A percentile compares a stretch with the other conserved stretches of the same genome.
phyloP scores from a whole-genome alignment of 2,888 invertebrate genomes.

The Meteorus cinctellus region DNA sequence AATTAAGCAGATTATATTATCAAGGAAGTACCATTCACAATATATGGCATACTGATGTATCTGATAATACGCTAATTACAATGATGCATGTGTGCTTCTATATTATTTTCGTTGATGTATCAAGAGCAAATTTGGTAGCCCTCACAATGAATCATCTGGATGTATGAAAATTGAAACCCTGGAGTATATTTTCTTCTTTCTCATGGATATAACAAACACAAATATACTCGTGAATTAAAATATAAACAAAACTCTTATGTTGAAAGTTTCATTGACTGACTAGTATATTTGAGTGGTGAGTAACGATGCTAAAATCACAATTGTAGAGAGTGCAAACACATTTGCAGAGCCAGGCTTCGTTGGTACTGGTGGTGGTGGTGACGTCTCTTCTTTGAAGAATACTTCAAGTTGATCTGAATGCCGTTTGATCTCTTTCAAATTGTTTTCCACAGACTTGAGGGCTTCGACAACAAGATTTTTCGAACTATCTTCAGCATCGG shows the following conservation, averaged over 20 bases:
- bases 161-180: too few species aligned
- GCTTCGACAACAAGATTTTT: conserved; percentile 18
- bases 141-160: too few species aligned
- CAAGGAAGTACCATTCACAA: too few species aligned
- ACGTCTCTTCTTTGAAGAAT: conserved; percentile 20
- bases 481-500: background rate
- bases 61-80: too few species aligned
- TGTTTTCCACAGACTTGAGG: conserved; percentile 18
- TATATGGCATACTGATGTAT: too few species aligned
- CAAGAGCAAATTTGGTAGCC: too few species aligned
- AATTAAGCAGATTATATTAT: too few species aligned
- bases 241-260: background rate
- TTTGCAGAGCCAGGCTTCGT: background rate
- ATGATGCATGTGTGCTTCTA: too few species aligned
- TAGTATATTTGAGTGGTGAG: conserved; percentile 12
- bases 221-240: background rate
- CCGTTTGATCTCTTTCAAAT: conserved; percentile 39
- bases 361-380: background rate
- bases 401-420: conserved; percentile 31
- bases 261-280: background rate
- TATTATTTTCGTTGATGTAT: too few species aligned
- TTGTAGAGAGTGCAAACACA: conserved; percentile 8
- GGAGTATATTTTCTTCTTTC: too few species aligned
- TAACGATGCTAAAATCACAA: conserved; percentile 11
- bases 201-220: background rate